Conservation (phyloP, 2,797 vertebrate genomes). For the Sphenodon punctatus region DNA sequence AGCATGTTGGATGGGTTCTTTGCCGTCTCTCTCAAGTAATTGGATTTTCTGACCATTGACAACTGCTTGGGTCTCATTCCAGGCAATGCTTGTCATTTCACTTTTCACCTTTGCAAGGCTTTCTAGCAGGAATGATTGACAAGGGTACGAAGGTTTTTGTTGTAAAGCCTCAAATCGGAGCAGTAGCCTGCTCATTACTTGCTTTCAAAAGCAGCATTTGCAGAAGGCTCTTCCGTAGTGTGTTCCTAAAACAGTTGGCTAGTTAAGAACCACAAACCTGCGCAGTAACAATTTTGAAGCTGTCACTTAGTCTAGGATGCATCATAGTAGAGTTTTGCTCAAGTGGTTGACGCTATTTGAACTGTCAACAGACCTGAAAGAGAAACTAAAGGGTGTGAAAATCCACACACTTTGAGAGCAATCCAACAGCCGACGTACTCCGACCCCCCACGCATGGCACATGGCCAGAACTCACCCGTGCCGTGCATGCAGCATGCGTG, state of each 20-base stretch:
- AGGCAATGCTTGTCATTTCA: background rate
- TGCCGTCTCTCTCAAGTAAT: background rate
- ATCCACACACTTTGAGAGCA: background rate
- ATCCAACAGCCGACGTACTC: no score
- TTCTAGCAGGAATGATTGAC: background rate
- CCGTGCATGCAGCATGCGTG: no score
- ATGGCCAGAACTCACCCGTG: no score
- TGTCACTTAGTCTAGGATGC: rapidly evolving
- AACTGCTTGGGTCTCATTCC: background rate
- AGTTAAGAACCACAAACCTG: background rate
- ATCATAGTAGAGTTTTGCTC: rapidly evolving
- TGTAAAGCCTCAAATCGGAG: background rate
- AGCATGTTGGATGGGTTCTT: background rate
- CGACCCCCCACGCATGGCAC: no score
- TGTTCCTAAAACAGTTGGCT: background rate
- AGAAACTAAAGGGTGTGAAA: background rate
- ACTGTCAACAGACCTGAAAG: background rate
- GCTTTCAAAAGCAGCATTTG: background rate
- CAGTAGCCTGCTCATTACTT: background rate
- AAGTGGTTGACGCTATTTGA: background rate
- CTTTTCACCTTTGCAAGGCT: background rate
- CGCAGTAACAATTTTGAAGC: rapidly evolving
- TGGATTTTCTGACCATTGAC: background rate
- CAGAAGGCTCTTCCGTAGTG: rapidly evolving
- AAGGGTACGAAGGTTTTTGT: constrained; percentile 6